Conservation (phyloP, 1,140 invertebrate genomes). For the Rhagoletis zephyria region DNA sequence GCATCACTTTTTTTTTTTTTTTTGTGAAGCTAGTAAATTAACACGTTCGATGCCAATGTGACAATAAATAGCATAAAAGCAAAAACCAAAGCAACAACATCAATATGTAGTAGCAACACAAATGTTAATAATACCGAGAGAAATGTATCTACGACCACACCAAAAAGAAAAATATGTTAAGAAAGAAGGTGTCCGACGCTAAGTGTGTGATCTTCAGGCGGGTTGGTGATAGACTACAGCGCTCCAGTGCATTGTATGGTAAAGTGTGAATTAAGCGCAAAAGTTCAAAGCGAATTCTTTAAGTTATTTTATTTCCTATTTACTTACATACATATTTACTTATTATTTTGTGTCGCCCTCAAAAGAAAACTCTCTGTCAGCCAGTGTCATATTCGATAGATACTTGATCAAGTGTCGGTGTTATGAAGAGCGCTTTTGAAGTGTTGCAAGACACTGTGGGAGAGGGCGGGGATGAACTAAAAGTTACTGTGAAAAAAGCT, state of each 20-base stretch:
- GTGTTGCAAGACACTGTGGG: neutral
- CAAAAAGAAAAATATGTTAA: neutral
- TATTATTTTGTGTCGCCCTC: neutral
- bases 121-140: neutral
- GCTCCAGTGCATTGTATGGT: neutral
- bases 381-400: neutral
- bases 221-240: neutral
- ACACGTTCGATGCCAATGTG: neutral
- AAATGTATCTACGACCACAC: neutral
- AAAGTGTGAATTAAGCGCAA: slow-evolving; percentile 27
- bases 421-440: neutral
- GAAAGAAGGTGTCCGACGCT: neutral
- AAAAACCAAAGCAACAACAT: neutral
- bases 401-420: neutral
- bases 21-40: neutral
- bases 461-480: neutral
- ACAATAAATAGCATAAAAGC: no score
- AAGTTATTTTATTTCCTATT: neutral
- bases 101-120: neutral
- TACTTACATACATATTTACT: neutral
- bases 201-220: neutral
- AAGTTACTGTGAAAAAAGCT: no score
- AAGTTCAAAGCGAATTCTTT: slow-evolving; percentile 14
- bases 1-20: slow-evolving; percentile 4
- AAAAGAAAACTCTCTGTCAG: neutral